Evolutionary conservation across 1,140 invertebrate species (phyloP).

Genomic region (Drosophila bifasciata): DNA sequence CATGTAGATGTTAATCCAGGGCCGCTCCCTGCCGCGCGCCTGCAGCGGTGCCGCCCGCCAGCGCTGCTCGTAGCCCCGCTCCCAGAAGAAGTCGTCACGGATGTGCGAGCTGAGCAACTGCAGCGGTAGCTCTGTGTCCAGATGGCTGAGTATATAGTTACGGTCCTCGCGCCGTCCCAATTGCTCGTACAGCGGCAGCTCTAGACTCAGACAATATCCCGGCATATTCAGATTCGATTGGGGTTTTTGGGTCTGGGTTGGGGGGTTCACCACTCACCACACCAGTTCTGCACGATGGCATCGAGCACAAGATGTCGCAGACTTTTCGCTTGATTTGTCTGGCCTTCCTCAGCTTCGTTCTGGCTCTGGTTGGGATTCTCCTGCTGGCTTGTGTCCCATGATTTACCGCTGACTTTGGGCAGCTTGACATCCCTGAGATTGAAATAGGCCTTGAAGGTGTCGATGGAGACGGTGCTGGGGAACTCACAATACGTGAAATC

Average conservation of each 20-base stretch:
- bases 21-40: conserved; percentile 51
- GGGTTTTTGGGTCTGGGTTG: not conserved
- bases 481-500: conserved; percentile 81
- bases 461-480: conserved; percentile 74
- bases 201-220: conserved; percentile 49
- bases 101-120: conserved; percentile 79
- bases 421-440: conserved; percentile 65
- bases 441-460: conserved; percentile 83
- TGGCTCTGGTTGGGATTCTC: conserved; percentile 2
- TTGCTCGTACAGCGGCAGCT: conserved; percentile 77
- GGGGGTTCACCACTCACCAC: conserved; percentile 58
- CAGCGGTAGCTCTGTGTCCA: conserved; percentile 82
- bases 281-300: conserved; percentile 82
- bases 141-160: conserved; percentile 82
- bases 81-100: conserved; percentile 84
- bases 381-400: conserved; percentile 58
- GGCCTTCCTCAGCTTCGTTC: conserved; percentile 35
- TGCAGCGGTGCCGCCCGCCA: conserved; percentile 74
- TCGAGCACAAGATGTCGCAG: conserved; percentile 83
- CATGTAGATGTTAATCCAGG: conserved; percentile 84
- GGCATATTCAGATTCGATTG: conserved; percentile 3
- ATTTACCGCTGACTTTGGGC: conserved; percentile 70
- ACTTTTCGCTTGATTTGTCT: conserved; percentile 74
- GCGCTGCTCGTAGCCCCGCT: conserved; percentile 72
- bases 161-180: conserved; percentile 77